Base-by-base conservation (phyloP, 2,888 invertebrate genomes). In the Prostheceraeus crozeri region DNA sequence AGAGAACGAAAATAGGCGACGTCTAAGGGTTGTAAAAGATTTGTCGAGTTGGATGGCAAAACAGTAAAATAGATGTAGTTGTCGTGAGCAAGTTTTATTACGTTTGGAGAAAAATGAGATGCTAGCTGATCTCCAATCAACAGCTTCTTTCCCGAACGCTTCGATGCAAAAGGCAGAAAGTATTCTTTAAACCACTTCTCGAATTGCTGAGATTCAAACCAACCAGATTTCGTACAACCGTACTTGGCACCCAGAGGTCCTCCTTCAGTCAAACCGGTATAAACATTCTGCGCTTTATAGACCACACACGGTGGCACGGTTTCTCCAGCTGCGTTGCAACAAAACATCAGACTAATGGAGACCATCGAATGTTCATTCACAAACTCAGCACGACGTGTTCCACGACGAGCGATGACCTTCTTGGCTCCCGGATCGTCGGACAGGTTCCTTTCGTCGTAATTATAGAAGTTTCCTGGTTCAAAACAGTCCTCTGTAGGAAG, bases 1-100 rank as follows among this genome's bases (percentile, higher is more conserved):
- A 40, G 8, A 19, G 40, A 40, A 23, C 40, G 40, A 40, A 40
- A 40, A 23, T 40, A 40, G n/a, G 40, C 40, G 14, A 40, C 40
- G 40, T 40, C 40, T 40, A 40, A 40, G n/a, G 40, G 40, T 14
- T 40, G 40, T 10, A 40, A 4, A 6, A 16, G n/a, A 23, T 40
- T 40, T 40, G 40, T 40, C n/a, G 40, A 14, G 21, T 40, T 40
- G n/a, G 40, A 14, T 40, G 40, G 40, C 19, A 40, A 40, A 19
- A 4, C 40, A 19, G n/a, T 40, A 8, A 40, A 40, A 23, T 40
- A 40, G 21, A 40, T 40, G 40, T 40, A 14, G 21, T 23, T 40
- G n/a, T 40, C 14, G n/a, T 23, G 40, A 23, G 40, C 40, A 23
- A 40, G 40, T 16, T 14, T 10, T 16, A 40, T 40, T 40, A 40